Evolutionary conservation across 2,888 invertebrate genomes (phyloP), one percentile per base, ranked within the genome.

Genomic region (Sminthurides aquaticus): DNA sequence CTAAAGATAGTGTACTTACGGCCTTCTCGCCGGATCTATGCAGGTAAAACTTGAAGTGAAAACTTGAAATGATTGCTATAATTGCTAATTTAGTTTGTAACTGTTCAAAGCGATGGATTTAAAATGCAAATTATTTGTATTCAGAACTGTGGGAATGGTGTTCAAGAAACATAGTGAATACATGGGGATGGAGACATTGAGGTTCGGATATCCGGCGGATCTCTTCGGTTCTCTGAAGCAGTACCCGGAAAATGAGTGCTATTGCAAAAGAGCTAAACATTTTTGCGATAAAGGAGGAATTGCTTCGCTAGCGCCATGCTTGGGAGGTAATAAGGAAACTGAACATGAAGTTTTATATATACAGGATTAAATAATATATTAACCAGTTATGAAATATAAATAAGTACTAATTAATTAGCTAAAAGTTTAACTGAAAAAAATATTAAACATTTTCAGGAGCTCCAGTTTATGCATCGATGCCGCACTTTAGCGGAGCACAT

Each of bases 191-290:
- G 83, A 83, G 8, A 86, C 88, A 0, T 82, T 85, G 71, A 82
- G 84, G 20, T 91, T 87, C 76, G 80, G 83, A 0, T 84, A 87
- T 0, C 83, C 84, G 73, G 62, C 62, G 2, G 62, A 67, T 8
- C 49, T 71, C 1, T 81, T 91, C 20, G 91, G 90, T 0, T 90
- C 91, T 76, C 81, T 86, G 62, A 82, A 83, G 0, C 79, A 77
- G 2, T 81, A 82, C 74, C 80, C 82, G 0, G 79, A 79, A 5
- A 80, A 83, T 48, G 81, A 81, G 68, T 86, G 85, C 74, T 85
- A 79, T 71, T 87, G 87, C 73, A 75, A 79, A 20, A 66, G 70
- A 18, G 64, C 65, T 2, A 67, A 54, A 18, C 64, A 68, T 26
- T 58, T 64, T 55, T 67, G 67, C 22, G 22, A 52, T 49, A 70